Base-by-base conservation (phyloP, 2,113 vertebrate genomes). In the Meles meles region DNA sequence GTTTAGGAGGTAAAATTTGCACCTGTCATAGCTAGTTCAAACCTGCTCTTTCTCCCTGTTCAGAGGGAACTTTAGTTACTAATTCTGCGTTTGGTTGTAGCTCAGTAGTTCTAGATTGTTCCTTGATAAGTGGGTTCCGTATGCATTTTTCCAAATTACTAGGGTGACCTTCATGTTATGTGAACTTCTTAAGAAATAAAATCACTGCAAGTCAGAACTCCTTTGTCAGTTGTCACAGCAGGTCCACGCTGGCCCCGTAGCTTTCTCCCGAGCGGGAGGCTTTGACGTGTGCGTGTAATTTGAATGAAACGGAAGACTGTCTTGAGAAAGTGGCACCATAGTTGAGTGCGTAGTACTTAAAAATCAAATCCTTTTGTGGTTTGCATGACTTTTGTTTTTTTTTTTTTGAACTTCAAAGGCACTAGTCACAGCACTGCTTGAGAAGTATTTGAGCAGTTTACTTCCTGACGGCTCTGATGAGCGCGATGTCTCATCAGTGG, bases 91-190 rank as follows among this genome's bases (percentile, higher is more conserved):
- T 81, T 76, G 49, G 49, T 6, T 89, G 93, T 88, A 83, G 77
- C 55, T 29, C n/a, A 15, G 80, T 76, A 3, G 52, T 52, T 87
- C 82, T 34, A 49, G 55, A 69, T 44, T 49, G 23, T 94, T 96
- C 65, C 42, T 94, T 74, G 67, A 49, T 81, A 81, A 71, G 39
- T 79, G 44, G 7, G 20, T 86, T 92, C 67, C 52, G 25, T 81
- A 10, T 37, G 76, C 31, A 18, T 57, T 95, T 94, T 74, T 29
- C 87, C 52, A 89, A 47, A 71, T 88, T 74, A 27, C 67, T 89
- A 44, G 82, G 21, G 20, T 18, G 34, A 31, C 49, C 65, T 87
- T 95, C 77, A 11, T 72, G 15, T 59, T 65, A 18, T 59, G 27
- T 55, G 71, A 80, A 39, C 44, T 65, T 72, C 55, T 44, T 31